Evolutionary conservation across 2,797 vertebrate species (phyloP).

Genomic region (Podarcis lilfordi): DNA sequence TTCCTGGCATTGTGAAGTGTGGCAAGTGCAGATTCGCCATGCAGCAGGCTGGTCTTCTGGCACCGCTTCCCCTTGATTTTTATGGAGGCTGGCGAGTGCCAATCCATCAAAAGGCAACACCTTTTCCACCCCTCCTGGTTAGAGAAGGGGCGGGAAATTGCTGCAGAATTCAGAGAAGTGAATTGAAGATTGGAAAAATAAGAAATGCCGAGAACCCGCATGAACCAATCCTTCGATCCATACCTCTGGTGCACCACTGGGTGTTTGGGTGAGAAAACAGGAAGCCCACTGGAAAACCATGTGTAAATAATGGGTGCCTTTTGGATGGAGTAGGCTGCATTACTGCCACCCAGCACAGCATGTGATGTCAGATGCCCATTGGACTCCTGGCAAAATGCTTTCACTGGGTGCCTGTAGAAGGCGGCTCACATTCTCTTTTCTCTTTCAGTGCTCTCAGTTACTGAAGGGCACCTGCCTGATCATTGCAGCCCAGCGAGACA

Average conservation of each 20-base stretch:
- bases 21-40: background rate
- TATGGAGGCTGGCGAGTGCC: background rate
- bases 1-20: background rate
- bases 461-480: conserved; percentile 69
- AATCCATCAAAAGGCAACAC: background rate
- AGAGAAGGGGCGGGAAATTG: no score
- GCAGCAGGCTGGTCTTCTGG: background rate
- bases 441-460: conserved; percentile 60
- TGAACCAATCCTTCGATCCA: no score
- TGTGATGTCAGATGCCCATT: background rate
- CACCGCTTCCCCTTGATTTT: conserved; percentile 19
- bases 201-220: no score
- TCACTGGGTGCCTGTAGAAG: background rate
- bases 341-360: no score
- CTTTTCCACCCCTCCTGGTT: background rate
- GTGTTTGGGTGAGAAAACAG: background rate
- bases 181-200: no score
- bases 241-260: background rate
- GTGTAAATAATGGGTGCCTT: background rate
- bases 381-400: background rate
- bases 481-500: conserved; percentile 73
- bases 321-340: background rate
- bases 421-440: conserved; percentile 26
- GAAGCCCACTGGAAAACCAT: accelerated
- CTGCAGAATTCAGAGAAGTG: no score